Evolutionary conservation across 2,888 invertebrate species (phyloP), one percentile per base, ranked within the genome.

Genomic region (Macropis europaea): DNA sequence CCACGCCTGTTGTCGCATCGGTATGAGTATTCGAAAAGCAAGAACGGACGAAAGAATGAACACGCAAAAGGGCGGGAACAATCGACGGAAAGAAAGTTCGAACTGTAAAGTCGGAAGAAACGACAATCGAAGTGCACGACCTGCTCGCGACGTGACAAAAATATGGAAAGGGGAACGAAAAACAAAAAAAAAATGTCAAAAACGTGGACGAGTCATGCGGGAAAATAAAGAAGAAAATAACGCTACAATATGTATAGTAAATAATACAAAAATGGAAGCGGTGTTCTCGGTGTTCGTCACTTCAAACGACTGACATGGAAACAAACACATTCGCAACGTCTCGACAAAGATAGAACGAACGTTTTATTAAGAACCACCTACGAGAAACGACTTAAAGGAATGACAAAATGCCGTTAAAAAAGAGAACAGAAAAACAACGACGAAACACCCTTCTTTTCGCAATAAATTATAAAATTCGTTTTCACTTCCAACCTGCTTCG

Each of bases 11-110:
- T 38, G 57, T 57, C 62, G 50, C 36, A 24, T 68, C 59, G 40
- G 4, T 54, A 17, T 77, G 81, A 80, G 80, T 80, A 80, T 80
- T 79, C 34, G 15, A 19, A 19, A 73, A 73, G 60, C 32, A 38
- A 50, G 53, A 50, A 48, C 42, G 15, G 15, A 57, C n/a, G 63
- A 64, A 45, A 57, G 45, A 57, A 47, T 32, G 3, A n/a, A n/a
- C n/a, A n/a, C n/a, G 36, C 1, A n/a, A n/a, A 36, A 36, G n/a
- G 1, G 36, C 3, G n/a, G n/a, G 36, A 1, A 40, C 5, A n/a
- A n/a, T n/a, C n/a, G n/a, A n/a, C n/a, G n/a, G n/a, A n/a, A n/a
- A n/a, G n/a, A n/a, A n/a, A n/a, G n/a, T n/a, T n/a, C n/a, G n/a
- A n/a, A n/a, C n/a, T n/a, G n/a, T n/a, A n/a, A n/a, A n/a, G n/a